Evolutionary conservation across 2,113 vertebrate genomes (phyloP), one percentile per base, ranked within the genome.

Genomic region (Tyrannus savana): DNA sequence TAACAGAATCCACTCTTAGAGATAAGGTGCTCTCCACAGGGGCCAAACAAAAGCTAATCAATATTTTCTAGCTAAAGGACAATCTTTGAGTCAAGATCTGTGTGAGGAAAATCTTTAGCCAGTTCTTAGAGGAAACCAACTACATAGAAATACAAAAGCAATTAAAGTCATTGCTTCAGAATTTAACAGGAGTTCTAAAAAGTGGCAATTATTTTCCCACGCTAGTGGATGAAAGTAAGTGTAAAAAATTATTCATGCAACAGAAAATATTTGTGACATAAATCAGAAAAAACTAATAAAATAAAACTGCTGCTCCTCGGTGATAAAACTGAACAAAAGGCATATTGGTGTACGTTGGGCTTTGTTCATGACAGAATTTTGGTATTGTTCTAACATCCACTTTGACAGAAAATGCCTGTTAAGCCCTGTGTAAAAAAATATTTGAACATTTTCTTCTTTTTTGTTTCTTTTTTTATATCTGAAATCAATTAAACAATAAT

Each of bases 41-140:
- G 87, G 67, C 68, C 88, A 96, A 97, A 95, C 88, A 97, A 97
- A 78, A 95, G 91, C 87, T 94, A 96, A 97, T 97, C 97, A 96
- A 96, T 98, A 96, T 92, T 95, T 96, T 78, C 90, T 88, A 92
- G 89, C 86, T 93, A 95, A 96, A 91, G 83, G 92, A 95, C 90
- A 93, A 96, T 90, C 89, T 94, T 6, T 84, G 75, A 96, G 62
- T 90, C 80, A 90, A 93, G 91, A 97, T 94, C 86, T 63, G 28
- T 58, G 92, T 44, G 60, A 79, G 46, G 55, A 87, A 94, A 96
- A 95, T 96, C 90, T 97, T 97, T 91, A 96, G 94, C 58, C 44
- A 85, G 58, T 93, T 96, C 89, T 93, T 95, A 56, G 60, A 96
- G 74, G 87, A 96, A 97, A 90, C 49, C 55, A 90, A 63, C 74